Conservation (phyloP, 2,113 vertebrate genomes). For the Chloroceryle aenea region DNA sequence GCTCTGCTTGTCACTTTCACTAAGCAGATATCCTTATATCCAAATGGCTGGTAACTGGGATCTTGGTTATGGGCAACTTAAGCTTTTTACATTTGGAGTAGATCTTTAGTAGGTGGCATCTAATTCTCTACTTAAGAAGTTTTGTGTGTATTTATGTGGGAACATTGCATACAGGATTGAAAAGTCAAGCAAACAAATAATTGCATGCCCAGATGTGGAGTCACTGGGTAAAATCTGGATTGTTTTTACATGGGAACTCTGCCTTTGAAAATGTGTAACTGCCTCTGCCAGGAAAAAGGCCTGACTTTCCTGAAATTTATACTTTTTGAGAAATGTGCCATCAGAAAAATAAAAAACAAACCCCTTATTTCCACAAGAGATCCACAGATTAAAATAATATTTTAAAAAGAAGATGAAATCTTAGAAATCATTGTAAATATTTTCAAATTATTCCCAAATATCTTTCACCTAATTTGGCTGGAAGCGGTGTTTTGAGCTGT, state of each 20-base stretch:
- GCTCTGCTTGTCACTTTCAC: neutral
- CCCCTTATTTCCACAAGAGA: neutral
- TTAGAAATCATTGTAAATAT: neutral
- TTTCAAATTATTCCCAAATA: neutral
- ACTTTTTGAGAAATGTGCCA: neutral
- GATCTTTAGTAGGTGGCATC: neutral
- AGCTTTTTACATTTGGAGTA: neutral
- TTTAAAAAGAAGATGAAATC: neutral
- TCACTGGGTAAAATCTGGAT: neutral
- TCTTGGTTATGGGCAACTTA: neutral
- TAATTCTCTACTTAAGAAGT: neutral
- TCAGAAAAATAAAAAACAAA: neutral
- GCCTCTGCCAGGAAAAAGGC: neutral
- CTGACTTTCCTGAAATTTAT: neutral
- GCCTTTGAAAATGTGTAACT: neutral
- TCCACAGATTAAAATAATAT: neutral
- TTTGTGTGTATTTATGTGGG: neutral
- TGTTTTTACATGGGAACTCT: neutral
- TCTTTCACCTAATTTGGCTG: neutral
- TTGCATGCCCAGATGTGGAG: neutral
- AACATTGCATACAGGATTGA: rapidly evolving
- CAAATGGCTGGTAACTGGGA: neutral
- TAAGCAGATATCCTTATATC: neutral
- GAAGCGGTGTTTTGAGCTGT: neutral
- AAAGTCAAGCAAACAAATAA: neutral